Percentiles rank a stretch among this genome's conserved stretches.
These are phyloP conservation scores for Megastigmus dorsalis DNA, from an alignment of 2,888 invertebrate species.

Conservation along the genomic window DNA sequence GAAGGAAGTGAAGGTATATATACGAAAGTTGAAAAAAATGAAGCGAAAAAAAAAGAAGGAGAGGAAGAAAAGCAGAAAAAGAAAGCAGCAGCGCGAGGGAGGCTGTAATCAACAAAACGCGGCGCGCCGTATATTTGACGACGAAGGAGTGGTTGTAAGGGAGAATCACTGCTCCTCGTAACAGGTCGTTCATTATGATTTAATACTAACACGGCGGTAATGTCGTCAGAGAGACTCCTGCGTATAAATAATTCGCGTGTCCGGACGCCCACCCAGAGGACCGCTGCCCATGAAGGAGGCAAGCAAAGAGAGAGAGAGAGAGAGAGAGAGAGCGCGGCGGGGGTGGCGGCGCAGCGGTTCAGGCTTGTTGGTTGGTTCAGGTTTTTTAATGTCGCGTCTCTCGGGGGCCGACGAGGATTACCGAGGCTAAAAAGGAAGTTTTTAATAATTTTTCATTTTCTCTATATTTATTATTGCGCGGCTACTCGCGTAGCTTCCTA, in stretches of 20 bases:
- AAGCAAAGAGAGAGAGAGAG: constrained; percentile 31
- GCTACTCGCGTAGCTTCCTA: constrained; percentile 53
- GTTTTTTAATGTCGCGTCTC: constrained; percentile 74
- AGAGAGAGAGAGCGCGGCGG: constrained; percentile 53
- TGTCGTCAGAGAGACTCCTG: constrained; percentile 74
- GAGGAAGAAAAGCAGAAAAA: constrained; percentile 49
- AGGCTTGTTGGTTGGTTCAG: constrained; percentile 56
- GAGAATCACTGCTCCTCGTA: constrained; percentile 69
- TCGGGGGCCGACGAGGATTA: constrained; percentile 72
- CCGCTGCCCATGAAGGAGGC: constrained; percentile 57
- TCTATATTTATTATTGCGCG: constrained; percentile 75
- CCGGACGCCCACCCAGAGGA: constrained; percentile 72
- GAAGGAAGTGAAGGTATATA: not conserved
- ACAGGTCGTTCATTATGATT: constrained; percentile 74
- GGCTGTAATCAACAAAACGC: constrained; percentile 55
- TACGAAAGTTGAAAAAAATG: not conserved
- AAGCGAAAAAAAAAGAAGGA: constrained; percentile 44
- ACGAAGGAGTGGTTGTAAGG: constrained; percentile 64
- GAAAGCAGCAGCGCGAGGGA: constrained; percentile 37
- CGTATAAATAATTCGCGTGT: constrained; percentile 74
- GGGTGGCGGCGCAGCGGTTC: constrained; percentile 32
- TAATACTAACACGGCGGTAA: constrained; percentile 75
- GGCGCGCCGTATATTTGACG: constrained; percentile 56
- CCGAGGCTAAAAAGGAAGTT: constrained; percentile 74
- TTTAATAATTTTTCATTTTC: constrained; percentile 75